These are phyloP conservation scores for Vanessa atalanta DNA, from an alignment of 1,140 invertebrate species.

Conservation along the genomic window DNA sequence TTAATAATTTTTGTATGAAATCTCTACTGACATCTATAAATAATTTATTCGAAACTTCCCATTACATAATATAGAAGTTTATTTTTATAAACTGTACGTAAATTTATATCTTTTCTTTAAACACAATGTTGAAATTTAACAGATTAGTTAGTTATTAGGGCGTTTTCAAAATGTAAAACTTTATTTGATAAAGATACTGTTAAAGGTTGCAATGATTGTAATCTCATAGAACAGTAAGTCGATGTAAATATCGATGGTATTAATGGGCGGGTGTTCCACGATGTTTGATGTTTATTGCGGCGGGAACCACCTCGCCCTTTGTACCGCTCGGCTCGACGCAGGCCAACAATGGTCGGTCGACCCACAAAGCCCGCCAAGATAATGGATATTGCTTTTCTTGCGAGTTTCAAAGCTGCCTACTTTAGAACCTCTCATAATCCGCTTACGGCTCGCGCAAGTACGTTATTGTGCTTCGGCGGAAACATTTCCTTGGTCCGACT, in stretches of 20 bases:
- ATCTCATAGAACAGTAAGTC: neutral
- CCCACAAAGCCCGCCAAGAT: conserved; percentile 71
- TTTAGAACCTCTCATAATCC: conserved; percentile 75
- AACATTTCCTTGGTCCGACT: conserved; percentile 60
- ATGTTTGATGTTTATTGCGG: conserved; percentile 31
- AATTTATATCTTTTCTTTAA: no score
- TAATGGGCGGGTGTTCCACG: conserved; percentile 16
- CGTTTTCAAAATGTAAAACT: no score
- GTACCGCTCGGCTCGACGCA: conserved; percentile 36
- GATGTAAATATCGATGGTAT: conserved; percentile 17
- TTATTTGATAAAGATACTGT: no score
- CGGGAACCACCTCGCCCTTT: conserved; percentile 14
- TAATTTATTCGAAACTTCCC: no score
- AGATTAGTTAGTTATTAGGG: no score
- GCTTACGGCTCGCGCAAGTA: conserved; percentile 69
- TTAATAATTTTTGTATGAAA: no score
- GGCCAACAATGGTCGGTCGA: conserved; percentile 59
- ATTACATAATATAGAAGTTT: no score
- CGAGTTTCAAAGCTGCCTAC: conserved; percentile 73
- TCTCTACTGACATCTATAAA: no score
- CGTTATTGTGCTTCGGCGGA: conserved; percentile 69
- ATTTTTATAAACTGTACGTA: no score
- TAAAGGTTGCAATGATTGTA: neutral
- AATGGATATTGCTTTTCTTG: conserved; percentile 79
- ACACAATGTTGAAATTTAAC: no score